phyloP scores from a whole-genome alignment of 2,113 vertebrate species.

The Sarotherodon lohbergeri region DNA sequence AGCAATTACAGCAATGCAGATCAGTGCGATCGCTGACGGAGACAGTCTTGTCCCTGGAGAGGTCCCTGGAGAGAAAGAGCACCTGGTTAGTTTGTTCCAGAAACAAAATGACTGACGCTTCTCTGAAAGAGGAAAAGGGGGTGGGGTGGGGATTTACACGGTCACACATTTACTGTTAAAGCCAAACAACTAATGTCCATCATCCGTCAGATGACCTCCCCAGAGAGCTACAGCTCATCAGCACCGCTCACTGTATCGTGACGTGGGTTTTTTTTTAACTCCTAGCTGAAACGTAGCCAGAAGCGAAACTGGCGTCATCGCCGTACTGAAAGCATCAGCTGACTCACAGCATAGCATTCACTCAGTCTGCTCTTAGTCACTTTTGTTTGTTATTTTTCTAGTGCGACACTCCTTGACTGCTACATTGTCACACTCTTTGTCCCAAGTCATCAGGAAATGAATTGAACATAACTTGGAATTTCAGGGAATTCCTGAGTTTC shows the following conservation, averaged over 20 bases:
- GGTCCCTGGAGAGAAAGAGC: background rate
- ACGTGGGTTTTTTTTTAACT: background rate
- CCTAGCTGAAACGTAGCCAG: background rate
- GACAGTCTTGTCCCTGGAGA: background rate
- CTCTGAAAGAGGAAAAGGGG: background rate
- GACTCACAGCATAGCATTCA: background rate
- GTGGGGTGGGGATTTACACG: rapidly evolving
- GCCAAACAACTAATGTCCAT: background rate
- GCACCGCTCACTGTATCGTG: background rate
- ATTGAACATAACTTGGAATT: background rate
- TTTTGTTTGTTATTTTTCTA: background rate
- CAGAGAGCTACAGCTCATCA: background rate
- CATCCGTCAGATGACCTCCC: background rate
- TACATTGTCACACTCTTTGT: background rate
- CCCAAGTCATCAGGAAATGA: background rate
- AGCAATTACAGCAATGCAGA: rapidly evolving
- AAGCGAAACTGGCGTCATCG: background rate
- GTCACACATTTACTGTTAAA: background rate
- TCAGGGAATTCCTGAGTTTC: background rate
- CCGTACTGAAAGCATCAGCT: background rate
- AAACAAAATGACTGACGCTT: background rate
- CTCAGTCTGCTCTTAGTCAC: background rate
- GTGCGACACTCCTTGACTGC: background rate
- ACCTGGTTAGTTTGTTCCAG: background rate
- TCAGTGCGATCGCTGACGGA: rapidly evolving